Conservation (phyloP, 2,113 vertebrate species). For the Petaurus breviceps region DNA sequence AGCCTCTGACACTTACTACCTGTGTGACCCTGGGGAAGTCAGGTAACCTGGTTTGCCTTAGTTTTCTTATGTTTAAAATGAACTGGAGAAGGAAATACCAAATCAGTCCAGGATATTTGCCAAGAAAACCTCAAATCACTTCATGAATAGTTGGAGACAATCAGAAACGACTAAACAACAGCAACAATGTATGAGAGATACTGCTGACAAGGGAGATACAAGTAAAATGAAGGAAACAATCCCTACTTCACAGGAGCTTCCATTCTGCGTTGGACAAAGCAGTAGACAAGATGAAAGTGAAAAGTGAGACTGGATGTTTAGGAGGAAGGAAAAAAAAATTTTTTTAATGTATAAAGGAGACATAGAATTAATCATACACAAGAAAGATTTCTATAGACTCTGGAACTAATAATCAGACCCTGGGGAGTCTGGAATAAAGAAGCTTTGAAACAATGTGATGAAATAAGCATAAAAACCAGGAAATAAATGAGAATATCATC, state of each 20-base stretch:
- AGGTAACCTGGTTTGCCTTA: not conserved
- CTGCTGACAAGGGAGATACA: not conserved
- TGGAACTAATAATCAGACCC: not conserved
- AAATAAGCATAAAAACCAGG: not conserved
- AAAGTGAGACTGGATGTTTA: not conserved
- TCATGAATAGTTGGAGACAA: not conserved
- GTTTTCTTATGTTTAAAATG: not conserved
- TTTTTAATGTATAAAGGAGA: not conserved
- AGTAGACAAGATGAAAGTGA: not conserved
- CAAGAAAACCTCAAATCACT: not conserved
- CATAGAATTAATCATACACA: not conserved
- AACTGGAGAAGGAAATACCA: not conserved
- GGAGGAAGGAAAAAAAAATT: not conserved
- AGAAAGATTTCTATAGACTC: not conserved
- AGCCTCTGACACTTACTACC: too few species aligned
- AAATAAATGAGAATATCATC: too few species aligned
- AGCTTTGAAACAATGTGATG: not conserved
- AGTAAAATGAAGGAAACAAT: not conserved
- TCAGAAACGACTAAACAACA: not conserved
- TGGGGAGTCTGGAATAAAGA: not conserved
- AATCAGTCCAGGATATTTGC: not conserved
- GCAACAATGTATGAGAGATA: not conserved
- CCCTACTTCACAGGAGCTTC: not conserved
- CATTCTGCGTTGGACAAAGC: not conserved
- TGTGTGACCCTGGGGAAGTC: too few species aligned